Conservation (phyloP, 2,113 vertebrate species). For the Muscicapa adusta region DNA sequence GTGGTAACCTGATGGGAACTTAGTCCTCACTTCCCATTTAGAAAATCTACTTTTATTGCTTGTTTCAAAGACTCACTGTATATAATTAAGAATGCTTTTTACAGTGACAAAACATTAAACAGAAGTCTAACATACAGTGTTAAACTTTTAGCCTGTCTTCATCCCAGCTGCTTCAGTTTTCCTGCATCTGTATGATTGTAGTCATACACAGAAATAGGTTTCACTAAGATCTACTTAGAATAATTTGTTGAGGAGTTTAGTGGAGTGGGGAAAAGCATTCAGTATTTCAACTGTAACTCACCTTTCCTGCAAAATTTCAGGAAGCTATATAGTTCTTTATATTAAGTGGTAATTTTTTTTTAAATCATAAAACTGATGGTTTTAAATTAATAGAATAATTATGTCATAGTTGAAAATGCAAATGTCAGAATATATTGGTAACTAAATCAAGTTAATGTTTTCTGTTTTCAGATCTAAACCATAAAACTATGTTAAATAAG, state of each 20-base stretch:
- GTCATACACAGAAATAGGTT: neutral
- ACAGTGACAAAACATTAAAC: neutral
- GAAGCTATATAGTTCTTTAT: neutral
- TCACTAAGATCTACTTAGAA: neutral
- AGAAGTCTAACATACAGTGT: neutral
- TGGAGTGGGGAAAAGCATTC: neutral
- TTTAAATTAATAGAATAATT: neutral
- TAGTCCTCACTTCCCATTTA: neutral
- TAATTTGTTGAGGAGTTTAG: neutral
- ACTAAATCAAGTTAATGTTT: neutral
- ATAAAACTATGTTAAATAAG: conserved; percentile 75
- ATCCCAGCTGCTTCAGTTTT: neutral
- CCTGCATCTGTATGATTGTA: neutral
- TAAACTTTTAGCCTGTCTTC: neutral
- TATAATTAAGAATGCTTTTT: neutral
- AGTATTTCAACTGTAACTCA: neutral
- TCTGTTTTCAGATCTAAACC: conserved; percentile 74
- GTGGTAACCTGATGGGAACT: neutral
- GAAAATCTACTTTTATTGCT: neutral
- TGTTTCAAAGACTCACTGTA: neutral
- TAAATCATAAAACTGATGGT: neutral
- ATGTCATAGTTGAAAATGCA: neutral
- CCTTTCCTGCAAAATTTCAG: neutral
- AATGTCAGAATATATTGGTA: neutral
- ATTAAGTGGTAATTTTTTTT: neutral